A percentile compares a stretch with the other conserved stretches of the same genome.
Conservation (phyloP, 1,140 invertebrate species). For the Danaus melanippus region DNA sequence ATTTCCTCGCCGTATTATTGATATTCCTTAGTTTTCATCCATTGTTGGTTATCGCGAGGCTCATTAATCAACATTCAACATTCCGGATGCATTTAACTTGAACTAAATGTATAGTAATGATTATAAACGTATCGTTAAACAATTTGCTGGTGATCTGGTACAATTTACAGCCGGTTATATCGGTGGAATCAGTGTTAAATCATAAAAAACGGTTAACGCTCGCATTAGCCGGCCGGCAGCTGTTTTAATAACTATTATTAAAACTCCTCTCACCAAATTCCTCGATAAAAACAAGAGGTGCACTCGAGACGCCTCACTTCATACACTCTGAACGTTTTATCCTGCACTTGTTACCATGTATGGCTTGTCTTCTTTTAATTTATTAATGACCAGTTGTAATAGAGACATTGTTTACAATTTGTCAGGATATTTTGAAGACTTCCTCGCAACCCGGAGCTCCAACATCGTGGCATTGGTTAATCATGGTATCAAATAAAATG, state of each 20-base stretch:
- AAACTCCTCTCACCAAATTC: constrained; percentile 44
- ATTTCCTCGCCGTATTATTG: too few relatives aligned
- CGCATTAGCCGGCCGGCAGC: constrained; percentile 53
- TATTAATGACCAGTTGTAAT: too few relatives aligned
- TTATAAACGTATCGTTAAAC: constrained; percentile 59
- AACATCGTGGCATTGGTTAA: neutral
- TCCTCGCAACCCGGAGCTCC: too few relatives aligned
- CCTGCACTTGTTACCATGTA: too few relatives aligned
- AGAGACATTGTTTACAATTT: too few relatives aligned
- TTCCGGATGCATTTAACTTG: neutral
- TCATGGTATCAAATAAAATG: constrained; percentile 49
- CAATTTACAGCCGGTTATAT: constrained; percentile 54
- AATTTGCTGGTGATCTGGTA: constrained; percentile 48
- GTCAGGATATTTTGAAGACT: too few relatives aligned
- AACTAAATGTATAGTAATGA: constrained; percentile 31
- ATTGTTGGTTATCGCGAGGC: too few relatives aligned
- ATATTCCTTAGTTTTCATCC: too few relatives aligned
- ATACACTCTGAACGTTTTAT: too few relatives aligned
- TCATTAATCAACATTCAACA: too few relatives aligned
- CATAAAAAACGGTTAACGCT: constrained; percentile 58
- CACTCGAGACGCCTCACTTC: constrained; percentile 2
- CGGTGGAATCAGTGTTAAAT: constrained; percentile 51
- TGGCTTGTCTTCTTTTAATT: too few relatives aligned
- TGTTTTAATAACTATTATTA: constrained; percentile 65
- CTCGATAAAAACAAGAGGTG: constrained; percentile 37